Evolutionary conservation across 2,888 invertebrate species (phyloP).

Genomic region (Eupithecia vulgata): DNA sequence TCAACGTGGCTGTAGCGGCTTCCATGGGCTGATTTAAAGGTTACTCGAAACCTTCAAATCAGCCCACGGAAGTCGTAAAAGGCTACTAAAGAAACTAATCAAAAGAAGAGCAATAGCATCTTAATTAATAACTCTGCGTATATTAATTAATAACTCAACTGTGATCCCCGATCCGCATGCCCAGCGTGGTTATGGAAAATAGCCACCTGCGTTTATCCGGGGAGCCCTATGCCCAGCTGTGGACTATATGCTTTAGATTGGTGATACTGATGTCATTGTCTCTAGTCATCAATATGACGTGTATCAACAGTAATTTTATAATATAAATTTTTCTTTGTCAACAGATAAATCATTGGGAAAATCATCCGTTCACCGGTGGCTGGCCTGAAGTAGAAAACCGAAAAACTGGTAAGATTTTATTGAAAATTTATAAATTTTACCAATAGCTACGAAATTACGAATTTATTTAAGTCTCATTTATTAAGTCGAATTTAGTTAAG

Average conservation of each 20-base stretch:
- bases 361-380: constrained; percentile 58
- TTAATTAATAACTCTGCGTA: too few species aligned
- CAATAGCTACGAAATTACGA: not conserved
- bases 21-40: too few species aligned
- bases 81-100: too few species aligned
- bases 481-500: not conserved
- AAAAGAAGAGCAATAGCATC: too few species aligned
- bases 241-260: not conserved
- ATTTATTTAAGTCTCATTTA: not conserved
- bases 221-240: not conserved
- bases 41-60: too few species aligned
- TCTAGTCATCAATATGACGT: not conserved
- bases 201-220: not conserved
- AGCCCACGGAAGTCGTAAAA: too few species aligned
- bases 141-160: too few species aligned
- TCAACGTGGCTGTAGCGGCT: too few species aligned
- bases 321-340: constrained; percentile 33
- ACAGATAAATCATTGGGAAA: constrained; percentile 64
- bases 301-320: not conserved
- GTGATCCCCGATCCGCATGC: not conserved
- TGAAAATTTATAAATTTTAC: not conserved
- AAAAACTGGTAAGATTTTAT: constrained; percentile 52
- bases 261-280: not conserved
- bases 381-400: constrained; percentile 54
- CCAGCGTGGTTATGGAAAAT: not conserved